phyloP scores from a whole-genome alignment of 2,888 invertebrate genomes.

The Drosophila incognita region DNA sequence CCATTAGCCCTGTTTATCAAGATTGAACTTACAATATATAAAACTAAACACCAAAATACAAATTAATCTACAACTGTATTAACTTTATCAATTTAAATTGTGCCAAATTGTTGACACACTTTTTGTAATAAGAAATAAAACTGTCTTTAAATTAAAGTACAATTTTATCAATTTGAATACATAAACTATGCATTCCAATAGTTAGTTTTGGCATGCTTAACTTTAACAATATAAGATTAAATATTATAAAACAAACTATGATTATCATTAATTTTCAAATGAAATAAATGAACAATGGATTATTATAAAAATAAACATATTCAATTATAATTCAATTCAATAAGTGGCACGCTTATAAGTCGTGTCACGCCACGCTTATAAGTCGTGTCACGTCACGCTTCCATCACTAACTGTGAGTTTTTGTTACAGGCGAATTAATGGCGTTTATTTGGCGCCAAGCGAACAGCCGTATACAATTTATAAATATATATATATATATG shows the following conservation, averaged over 20 bases:
- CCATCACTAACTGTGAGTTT: slow-evolving; percentile 23
- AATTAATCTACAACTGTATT: no score
- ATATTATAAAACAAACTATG: not conserved
- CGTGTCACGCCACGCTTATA: not conserved
- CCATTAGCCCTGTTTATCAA: no score
- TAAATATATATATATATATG: slow-evolving; percentile 23
- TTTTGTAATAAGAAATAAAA: no score
- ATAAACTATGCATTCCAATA: no score
- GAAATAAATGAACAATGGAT: not conserved
- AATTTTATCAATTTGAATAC: no score
- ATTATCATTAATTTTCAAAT: not conserved
- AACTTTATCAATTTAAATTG: no score
- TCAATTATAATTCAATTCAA: not conserved
- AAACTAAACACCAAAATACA: no score
- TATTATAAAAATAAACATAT: not conserved
- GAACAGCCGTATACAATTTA: slow-evolving; percentile 57
- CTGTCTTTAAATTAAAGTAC: no score
- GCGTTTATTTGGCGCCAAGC: slow-evolving; percentile 58
- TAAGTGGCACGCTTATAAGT: not conserved
- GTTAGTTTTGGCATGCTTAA: no score
- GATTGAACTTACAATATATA: no score
- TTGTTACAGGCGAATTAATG: slow-evolving; percentile 47
- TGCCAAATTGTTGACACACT: no score
- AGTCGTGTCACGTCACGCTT: not conserved
- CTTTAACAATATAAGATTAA: no score